Base-by-base conservation (phyloP, 1,140 invertebrate genomes). In the Cyphomyrmex costatus region DNA sequence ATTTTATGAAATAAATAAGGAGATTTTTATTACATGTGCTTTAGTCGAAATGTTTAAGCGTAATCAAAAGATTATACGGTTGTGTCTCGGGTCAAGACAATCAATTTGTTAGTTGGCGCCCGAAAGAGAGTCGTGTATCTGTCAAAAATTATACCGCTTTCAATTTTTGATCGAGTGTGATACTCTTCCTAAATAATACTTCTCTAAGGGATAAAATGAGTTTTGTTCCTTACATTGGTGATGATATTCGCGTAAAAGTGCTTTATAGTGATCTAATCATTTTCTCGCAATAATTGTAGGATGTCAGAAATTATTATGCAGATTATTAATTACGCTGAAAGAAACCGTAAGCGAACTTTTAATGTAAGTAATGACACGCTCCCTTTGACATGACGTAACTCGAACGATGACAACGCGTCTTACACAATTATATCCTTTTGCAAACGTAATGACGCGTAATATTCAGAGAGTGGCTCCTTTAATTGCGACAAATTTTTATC, bases 271-370 rank as follows among this genome's bases (percentile, higher is more conserved):
- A 83, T 83, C 36, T 83, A 83, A 83, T 74, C 79, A 49, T 61
- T 74, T 73, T 83, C 79, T 60, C 79, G 74, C 53, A 27, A n/a
- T 24, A 83, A 83, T 74, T 83, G 79, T 82, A 27, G 8, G 33
- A 30, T 12, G 58, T 58, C 19, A 58, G 68, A 49, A 2, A 74
- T 83, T 73, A 60, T 74, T 74, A 83, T 60, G 53, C 68, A 61
- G 53, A 74, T 74, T 83, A 83, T 83, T 73, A 83, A 83, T 74
- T 60, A 83, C 16, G n/a, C 10, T 60, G 24, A 60, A 74, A 73
- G 24, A 14, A 46, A 42, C 1, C 12, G 51, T 71, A 46, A 70
- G 36, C n/a, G n/a, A 60, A 27, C 36, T 46, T 6, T n/a, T 42
- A 33, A 27, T 21, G 27, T 30, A 65, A 24, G 42, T 79, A 60